Percentiles rank a stretch among this genome's conserved stretches.
Evolutionary conservation across 2,797 vertebrate species (phyloP).

Genomic region (Pseudochaenichthys georgianus): DNA sequence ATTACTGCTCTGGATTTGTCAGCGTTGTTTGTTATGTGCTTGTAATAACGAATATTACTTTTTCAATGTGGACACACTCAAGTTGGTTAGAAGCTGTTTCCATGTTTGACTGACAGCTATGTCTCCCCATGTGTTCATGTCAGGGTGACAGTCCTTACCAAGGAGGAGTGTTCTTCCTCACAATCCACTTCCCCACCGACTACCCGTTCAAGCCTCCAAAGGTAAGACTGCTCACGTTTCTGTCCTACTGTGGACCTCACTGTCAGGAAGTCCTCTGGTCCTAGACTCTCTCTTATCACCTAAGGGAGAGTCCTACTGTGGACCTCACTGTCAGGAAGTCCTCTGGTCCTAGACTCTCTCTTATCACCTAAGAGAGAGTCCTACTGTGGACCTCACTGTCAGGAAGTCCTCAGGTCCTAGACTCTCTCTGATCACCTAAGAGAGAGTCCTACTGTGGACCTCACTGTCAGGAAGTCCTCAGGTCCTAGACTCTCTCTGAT

Average conservation of each 20-base stretch:
- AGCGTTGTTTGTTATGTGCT: neutral
- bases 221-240: conserved; percentile 51
- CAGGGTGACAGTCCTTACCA: conserved; percentile 84
- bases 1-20: conserved; percentile 4
- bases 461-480: no score
- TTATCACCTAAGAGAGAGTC: no score
- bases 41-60: neutral
- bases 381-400: no score
- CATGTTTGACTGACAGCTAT: conserved; percentile 36
- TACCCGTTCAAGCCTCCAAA: conserved; percentile 87
- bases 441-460: no score
- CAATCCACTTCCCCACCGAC: conserved; percentile 85
- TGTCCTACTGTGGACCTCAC: neutral
- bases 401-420: no score
- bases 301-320: no score
- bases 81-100: neutral
- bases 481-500: no score
- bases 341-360: no score
- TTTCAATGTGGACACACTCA: neutral
- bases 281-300: no score
- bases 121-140: conserved; percentile 19
- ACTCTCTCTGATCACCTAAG: no score
- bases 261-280: no score
- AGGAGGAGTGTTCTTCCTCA: conserved; percentile 85
- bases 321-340: no score